Percentiles rank a stretch among this genome's conserved stretches.
Conservation (phyloP, 2,113 vertebrate species). For the Clarias magur region DNA sequence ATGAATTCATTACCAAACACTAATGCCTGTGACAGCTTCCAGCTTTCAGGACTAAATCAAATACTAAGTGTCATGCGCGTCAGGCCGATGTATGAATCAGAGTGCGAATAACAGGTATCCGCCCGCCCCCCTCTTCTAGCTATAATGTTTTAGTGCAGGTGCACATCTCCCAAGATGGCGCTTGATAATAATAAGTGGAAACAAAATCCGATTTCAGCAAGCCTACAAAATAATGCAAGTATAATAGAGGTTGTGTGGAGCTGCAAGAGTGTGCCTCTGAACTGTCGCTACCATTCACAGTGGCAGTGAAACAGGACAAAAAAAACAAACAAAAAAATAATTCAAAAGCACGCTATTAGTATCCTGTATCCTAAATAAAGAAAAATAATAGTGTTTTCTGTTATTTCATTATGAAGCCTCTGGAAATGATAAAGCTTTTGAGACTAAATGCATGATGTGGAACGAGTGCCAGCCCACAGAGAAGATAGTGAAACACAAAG, state of each 20-base stretch:
- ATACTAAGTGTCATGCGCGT: slow-evolving; percentile 40
- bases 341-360: slow-evolving; percentile 44
- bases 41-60: slow-evolving; percentile 53
- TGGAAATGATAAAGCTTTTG: slow-evolving; percentile 28
- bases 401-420: slow-evolving; percentile 43
- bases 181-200: slow-evolving; percentile 28
- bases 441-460: slow-evolving; percentile 35
- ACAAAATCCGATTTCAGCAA: slow-evolving; percentile 29
- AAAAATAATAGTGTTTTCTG: slow-evolving; percentile 37
- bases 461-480: slow-evolving; percentile 11
- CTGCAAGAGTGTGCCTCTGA: not conserved
- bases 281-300: slow-evolving; percentile 28
- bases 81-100: slow-evolving; percentile 33
- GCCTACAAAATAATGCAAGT: slow-evolving; percentile 25
- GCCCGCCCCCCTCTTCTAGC: not conserved
- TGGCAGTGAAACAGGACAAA: not conserved
- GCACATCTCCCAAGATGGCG: slow-evolving; percentile 6
- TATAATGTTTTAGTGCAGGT: slow-evolving; percentile 26
- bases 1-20: slow-evolving; percentile 54
- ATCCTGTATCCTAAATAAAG: slow-evolving; percentile 34
- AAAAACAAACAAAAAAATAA: not conserved
- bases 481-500: slow-evolving; percentile 23
- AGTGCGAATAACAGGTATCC: slow-evolving; percentile 39
- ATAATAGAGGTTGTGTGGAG: slow-evolving; percentile 17
- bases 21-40: slow-evolving; percentile 38